phyloP scores from a whole-genome alignment of 2,797 vertebrate species.

The Pelobates cultripes region DNA sequence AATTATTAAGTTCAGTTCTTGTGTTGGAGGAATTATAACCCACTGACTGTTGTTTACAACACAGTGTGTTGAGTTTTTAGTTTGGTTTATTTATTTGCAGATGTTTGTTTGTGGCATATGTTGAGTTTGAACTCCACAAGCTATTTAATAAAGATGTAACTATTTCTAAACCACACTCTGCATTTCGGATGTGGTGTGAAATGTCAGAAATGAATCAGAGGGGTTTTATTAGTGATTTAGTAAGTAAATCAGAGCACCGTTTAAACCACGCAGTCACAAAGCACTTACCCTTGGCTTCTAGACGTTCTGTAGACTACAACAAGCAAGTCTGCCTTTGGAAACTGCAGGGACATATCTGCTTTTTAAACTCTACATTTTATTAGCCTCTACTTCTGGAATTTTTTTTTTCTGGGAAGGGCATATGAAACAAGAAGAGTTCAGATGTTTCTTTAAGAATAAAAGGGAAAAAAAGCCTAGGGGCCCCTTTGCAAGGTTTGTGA shows the following conservation, averaged over 20 bases:
- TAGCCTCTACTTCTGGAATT: constrained; percentile 43
- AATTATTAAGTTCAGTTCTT: constrained; percentile 19
- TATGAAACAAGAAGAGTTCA: constrained; percentile 39
- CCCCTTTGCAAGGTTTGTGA: constrained; percentile 12
- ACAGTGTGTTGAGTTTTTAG: background rate
- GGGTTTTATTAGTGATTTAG: constrained; percentile 44
- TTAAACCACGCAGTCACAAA: constrained; percentile 33
- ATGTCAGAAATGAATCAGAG: constrained; percentile 32
- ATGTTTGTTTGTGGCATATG: constrained; percentile 15
- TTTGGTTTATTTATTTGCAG: background rate
- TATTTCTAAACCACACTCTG: constrained; percentile 28
- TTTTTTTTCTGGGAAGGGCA: constrained; percentile 41
- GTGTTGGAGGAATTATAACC: constrained; percentile 13
- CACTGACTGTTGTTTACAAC: constrained; percentile 12
- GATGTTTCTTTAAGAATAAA: constrained; percentile 45
- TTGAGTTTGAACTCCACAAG: constrained; percentile 8
- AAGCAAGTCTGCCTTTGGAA: constrained; percentile 47
- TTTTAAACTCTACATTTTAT: constrained; percentile 53
- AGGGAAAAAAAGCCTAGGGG: constrained; percentile 10
- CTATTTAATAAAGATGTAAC: constrained; percentile 32
- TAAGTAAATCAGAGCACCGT: constrained; percentile 46
- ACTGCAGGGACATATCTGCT: constrained; percentile 46
- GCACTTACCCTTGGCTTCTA: constrained; percentile 61
- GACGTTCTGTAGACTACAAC: constrained; percentile 34
- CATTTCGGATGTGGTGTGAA: constrained; percentile 43